Evolutionary conservation across 2,888 invertebrate genomes (phyloP).

Genomic region (Drosophila mayaguana): DNA sequence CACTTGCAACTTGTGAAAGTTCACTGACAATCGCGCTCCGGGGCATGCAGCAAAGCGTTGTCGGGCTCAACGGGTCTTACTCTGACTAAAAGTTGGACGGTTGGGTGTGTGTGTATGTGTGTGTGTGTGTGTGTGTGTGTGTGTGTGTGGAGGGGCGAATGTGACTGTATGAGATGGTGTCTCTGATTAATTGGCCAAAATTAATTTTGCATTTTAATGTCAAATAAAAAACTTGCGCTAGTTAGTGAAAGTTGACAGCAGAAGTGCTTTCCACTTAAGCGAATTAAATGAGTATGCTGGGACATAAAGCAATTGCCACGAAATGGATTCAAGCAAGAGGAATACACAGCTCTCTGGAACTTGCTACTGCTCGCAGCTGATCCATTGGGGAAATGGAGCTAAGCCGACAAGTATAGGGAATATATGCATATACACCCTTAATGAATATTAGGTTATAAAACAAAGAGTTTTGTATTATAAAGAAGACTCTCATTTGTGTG

Average conservation of each 20-base stretch:
- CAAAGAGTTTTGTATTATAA: too few relatives aligned
- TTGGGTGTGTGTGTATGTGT: slow-evolving; percentile 1
- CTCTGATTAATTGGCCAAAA: slow-evolving; percentile 72
- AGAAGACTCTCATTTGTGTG: too few relatives aligned
- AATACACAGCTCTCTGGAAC: neutral
- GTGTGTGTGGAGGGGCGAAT: too few relatives aligned
- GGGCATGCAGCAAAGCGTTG: slow-evolving; percentile 11
- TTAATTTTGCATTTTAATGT: slow-evolving; percentile 70
- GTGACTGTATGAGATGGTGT: slow-evolving; percentile 28
- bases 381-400: neutral
- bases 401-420: too few relatives aligned
- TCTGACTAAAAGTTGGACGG: slow-evolving; percentile 13
- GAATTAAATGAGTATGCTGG: slow-evolving; percentile 25
- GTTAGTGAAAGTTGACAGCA: slow-evolving; percentile 47
- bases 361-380: neutral
- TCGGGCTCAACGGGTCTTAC: slow-evolving; percentile 2
- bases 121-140: neutral
- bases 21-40: slow-evolving; percentile 54
- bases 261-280: slow-evolving; percentile 37
- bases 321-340: neutral
- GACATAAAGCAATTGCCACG: slow-evolving; percentile 1
- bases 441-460: too few relatives aligned
- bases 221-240: slow-evolving; percentile 55
- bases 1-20: slow-evolving; percentile 65
- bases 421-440: too few relatives aligned